A percentile compares a stretch with the other conserved stretches of the same genome.
Evolutionary conservation across 1,140 invertebrate genomes (phyloP).

Genomic region (Euura saliciscinereae): DNA sequence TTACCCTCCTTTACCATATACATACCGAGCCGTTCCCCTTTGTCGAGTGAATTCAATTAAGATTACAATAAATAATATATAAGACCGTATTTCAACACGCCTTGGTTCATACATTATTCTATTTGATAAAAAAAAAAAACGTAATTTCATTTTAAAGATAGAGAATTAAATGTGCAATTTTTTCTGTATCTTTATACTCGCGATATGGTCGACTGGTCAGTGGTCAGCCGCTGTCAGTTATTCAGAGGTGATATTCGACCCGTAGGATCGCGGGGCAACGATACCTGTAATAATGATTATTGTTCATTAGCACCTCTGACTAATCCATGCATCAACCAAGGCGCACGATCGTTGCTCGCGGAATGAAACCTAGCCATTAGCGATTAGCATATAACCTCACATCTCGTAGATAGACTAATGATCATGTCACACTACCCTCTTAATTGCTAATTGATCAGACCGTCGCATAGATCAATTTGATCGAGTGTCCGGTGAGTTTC

Average conservation of each 20-base stretch:
- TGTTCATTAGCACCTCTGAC: slow-evolving; percentile 28
- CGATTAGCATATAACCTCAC: slow-evolving; percentile 31
- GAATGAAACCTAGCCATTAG: slow-evolving; percentile 5
- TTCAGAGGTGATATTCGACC: too few species aligned
- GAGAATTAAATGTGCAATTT: too few species aligned
- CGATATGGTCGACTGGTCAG: too few species aligned
- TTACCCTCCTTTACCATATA: neutral
- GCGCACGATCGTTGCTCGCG: neutral
- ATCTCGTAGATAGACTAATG: slow-evolving; percentile 35
- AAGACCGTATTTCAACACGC: neutral
- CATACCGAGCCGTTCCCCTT: neutral
- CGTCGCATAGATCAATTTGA: neutral
- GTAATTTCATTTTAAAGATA: too few species aligned
- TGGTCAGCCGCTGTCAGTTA: too few species aligned
- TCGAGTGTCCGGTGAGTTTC: neutral
- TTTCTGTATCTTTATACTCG: too few species aligned
- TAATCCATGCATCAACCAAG: slow-evolving; percentile 26
- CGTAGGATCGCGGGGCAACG: too few species aligned
- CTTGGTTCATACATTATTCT: neutral
- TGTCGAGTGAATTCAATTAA: slow-evolving; percentile 1
- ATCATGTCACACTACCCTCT: slow-evolving; percentile 35
- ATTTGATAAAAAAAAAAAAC: too few species aligned
- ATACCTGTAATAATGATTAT: slow-evolving; percentile 23
- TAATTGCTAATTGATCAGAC: slow-evolving; percentile 48
- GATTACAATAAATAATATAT: slow-evolving; percentile 6